phyloP scores from a whole-genome alignment of 2,888 invertebrate species.

The Parelbella ahira region DNA sequence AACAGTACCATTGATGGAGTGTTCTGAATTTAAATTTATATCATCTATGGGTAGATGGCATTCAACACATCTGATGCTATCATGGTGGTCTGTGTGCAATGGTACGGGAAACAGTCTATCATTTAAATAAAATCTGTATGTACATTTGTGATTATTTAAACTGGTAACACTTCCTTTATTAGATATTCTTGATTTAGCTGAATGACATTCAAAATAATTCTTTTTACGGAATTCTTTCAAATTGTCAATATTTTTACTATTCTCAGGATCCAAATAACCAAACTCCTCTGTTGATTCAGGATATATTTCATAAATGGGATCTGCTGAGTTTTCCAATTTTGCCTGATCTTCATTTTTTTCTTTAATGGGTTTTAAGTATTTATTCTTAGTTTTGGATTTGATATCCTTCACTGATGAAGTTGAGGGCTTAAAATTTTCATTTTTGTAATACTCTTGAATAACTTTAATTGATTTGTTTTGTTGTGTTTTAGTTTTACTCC shows the following conservation, averaged over 20 bases:
- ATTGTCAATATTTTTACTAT: constrained; percentile 40
- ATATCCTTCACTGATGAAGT: constrained; percentile 45
- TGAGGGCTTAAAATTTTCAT: constrained; percentile 52
- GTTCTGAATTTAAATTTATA: constrained; percentile 25
- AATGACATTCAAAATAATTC: constrained; percentile 83
- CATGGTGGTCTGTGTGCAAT: constrained; percentile 60
- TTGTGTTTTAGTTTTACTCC: constrained; percentile 14
- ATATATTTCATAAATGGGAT: constrained; percentile 36
- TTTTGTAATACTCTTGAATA: constrained; percentile 59
- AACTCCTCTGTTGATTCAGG: constrained; percentile 42
- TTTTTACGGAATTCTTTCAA: constrained; percentile 75
- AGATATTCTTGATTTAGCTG: constrained; percentile 58
- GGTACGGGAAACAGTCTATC: constrained; percentile 80
- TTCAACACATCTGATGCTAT: constrained; percentile 69
- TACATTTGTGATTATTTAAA: constrained; percentile 65
- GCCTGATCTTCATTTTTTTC: constrained; percentile 46
- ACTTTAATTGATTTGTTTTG: constrained; percentile 13
- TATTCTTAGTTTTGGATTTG: constrained; percentile 36
- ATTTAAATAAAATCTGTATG: constrained; percentile 79
- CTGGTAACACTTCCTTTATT: constrained; percentile 41
- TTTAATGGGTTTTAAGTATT: constrained; percentile 51
- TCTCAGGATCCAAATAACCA: constrained; percentile 40
- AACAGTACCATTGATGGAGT: constrained; percentile 57
- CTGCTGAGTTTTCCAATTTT: constrained; percentile 22
- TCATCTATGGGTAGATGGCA: constrained; percentile 67